Evolutionary conservation across 2,888 invertebrate species (phyloP).

Genomic region (Drosophila sordidapex): DNA sequence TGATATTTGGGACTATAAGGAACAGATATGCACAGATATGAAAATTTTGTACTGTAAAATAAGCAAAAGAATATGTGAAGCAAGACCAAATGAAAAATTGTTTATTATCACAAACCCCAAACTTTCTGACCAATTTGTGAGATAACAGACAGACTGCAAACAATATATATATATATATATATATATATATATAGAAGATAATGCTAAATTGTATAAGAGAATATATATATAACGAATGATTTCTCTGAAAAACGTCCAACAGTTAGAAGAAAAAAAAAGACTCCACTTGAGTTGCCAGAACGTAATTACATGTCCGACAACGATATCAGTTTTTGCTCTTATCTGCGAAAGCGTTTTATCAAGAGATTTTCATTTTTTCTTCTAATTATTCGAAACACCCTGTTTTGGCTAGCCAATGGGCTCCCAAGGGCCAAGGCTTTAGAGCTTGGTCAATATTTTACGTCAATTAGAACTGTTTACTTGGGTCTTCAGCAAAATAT

Average conservation of each 20-base stretch:
- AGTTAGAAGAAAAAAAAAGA: neutral
- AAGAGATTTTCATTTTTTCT: neutral
- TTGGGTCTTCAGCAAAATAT: neutral
- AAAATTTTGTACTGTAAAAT: slow-evolving; percentile 20
- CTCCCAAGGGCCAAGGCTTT: neutral
- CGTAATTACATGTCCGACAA: neutral
- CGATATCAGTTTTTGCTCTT: neutral
- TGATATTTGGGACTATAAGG: slow-evolving; percentile 4
- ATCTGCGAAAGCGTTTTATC: neutral
- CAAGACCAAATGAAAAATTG: slow-evolving; percentile 12
- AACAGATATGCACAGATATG: neutral
- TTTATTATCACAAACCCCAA: slow-evolving; percentile 41
- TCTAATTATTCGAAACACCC: neutral
- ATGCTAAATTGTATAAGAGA: neutral
- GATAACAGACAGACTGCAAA: neutral
- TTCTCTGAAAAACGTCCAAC: neutral
- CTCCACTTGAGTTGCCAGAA: neutral
- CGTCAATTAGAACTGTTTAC: neutral
- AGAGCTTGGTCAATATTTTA: neutral
- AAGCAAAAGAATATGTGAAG: slow-evolving; percentile 56
- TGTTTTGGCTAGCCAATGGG: neutral
- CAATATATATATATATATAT: too few species aligned
- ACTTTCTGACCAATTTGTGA: slow-evolving; percentile 38
- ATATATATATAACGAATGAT: neutral
- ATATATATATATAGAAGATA: neutral